Evolutionary conservation across 2,113 vertebrate genomes (phyloP).

Genomic region (Daubentonia madagascariensis): DNA sequence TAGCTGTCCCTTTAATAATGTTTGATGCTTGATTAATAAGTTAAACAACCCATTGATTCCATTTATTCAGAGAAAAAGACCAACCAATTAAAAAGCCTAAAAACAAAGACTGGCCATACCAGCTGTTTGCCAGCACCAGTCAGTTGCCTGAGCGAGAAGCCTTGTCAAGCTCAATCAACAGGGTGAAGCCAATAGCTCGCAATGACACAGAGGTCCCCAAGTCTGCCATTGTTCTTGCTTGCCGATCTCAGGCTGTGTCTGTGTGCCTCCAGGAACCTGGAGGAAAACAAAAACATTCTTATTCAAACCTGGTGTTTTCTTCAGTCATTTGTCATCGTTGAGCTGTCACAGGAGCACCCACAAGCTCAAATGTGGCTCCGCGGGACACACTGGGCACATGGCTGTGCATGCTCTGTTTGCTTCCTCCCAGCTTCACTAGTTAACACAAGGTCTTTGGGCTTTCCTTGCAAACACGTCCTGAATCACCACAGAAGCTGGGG

Average conservation of each 20-base stretch:
- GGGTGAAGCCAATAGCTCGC: slow-evolving; percentile 2
- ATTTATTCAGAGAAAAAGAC: slow-evolving; percentile 32
- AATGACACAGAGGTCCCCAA: not conserved
- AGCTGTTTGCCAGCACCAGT: slow-evolving; percentile 57
- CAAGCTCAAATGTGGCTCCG: not conserved
- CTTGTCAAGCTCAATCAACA: slow-evolving; percentile 67
- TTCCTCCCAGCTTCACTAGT: not conserved
- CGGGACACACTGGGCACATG: fast-evolving
- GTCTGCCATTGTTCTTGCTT: slow-evolving; percentile 15
- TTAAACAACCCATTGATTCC: slow-evolving; percentile 52
- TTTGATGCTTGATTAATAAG: slow-evolving; percentile 60
- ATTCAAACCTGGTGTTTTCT: slow-evolving; percentile 6
- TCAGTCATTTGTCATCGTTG: not conserved
- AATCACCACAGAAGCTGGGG: not conserved
- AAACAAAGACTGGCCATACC: slow-evolving; percentile 44
- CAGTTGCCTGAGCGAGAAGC: slow-evolving; percentile 54
- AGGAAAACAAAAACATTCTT: slow-evolving; percentile 35
- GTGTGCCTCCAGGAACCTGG: slow-evolving; percentile 15
- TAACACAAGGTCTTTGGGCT: not conserved
- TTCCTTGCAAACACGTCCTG: not conserved
- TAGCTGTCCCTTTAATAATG: slow-evolving; percentile 47
- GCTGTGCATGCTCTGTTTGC: not conserved
- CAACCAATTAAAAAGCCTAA: slow-evolving; percentile 40
- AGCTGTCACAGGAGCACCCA: not conserved
- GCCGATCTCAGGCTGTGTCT: not conserved